Base-by-base conservation (phyloP, 1,140 invertebrate genomes). In the Hyles vespertilio region DNA sequence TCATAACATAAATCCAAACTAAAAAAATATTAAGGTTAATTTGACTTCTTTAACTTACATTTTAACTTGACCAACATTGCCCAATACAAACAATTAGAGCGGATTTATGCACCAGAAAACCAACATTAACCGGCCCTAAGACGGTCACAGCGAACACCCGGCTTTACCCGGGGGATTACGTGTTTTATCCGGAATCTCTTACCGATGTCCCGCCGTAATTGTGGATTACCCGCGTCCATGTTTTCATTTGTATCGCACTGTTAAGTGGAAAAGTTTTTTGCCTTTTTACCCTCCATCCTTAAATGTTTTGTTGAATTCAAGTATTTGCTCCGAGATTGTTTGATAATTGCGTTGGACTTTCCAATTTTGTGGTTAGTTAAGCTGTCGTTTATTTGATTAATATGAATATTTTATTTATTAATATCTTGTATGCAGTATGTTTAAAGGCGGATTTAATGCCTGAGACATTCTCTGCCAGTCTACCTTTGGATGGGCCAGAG, bases 151-250 rank as follows among this genome's bases (percentile, higher is more conserved):
- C 34, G 56, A 62, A 46, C 54, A 36, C 40, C 51, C 56, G 61
- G 56, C 61, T 58, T 58, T 61, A 50, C 61, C 58, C 54, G 45
- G 75, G 45, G 75, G 77, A 79, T 81, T 81, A 78, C 71, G 72
- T 78, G 60, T 78, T 79, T 78, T 76, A 76, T 78, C 69, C 72
- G 59, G 64, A 78, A 77, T 77, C 77, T 76, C 65, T 72, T 69
- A 72, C 77, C 73, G 68, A 79, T 81, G 76, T 83, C 72, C 57
- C 56, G 64, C 57, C 70, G 72, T 83, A 80, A 80, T 81, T 80
- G 76, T 83, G 78, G 80, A 80, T 83, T 83, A 79, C 69, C 44
- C 49, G 32, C 54, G 52, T 61, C 68, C 67, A 57, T 77, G 75
- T 78, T 78, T 72, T 70, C 69, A 75, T 79, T 76, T 79, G 72